These are phyloP conservation scores for Polypterus senegalus DNA, from an alignment of 2,113 vertebrate genomes.

Conservation along the genomic window DNA sequence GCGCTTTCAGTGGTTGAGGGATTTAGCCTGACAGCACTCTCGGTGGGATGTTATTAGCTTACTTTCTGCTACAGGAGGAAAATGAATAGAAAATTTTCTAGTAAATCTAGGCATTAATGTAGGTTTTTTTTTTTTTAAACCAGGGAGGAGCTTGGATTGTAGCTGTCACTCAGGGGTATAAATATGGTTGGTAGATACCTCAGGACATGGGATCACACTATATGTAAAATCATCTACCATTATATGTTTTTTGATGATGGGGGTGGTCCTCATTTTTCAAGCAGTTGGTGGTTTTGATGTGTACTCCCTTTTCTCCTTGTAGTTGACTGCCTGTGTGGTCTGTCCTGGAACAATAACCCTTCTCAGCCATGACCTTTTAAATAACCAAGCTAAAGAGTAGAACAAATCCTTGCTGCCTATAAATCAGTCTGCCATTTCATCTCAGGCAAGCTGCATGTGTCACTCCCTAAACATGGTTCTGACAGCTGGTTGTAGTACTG, in stretches of 20 bases:
- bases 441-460: background rate
- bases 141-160: too few relatives aligned
- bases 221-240: too few relatives aligned
- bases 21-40: conserved; percentile 29
- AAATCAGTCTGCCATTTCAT: conserved; percentile 1
- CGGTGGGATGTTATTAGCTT: conserved; percentile 33
- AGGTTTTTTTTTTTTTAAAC: conserved; percentile 19
- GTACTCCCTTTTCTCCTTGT: background rate
- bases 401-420: background rate
- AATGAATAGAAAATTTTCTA: conserved; percentile 33
- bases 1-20: conserved; percentile 25
- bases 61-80: conserved; percentile 30
- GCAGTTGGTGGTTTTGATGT: background rate
- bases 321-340: background rate
- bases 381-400: background rate
- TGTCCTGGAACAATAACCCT: background rate
- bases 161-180: too few relatives aligned
- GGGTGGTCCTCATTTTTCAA: too few relatives aligned
- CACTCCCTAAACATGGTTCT: conserved; percentile 1
- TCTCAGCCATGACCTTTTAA: background rate
- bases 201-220: too few relatives aligned
- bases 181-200: too few relatives aligned
- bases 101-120: conserved; percentile 32
- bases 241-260: too few relatives aligned
- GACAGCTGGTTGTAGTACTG: background rate